Evolutionary conservation across 2,797 vertebrate genomes (phyloP), one percentile per base, ranked within the genome.

Genomic region (Vipera ursinii): DNA sequence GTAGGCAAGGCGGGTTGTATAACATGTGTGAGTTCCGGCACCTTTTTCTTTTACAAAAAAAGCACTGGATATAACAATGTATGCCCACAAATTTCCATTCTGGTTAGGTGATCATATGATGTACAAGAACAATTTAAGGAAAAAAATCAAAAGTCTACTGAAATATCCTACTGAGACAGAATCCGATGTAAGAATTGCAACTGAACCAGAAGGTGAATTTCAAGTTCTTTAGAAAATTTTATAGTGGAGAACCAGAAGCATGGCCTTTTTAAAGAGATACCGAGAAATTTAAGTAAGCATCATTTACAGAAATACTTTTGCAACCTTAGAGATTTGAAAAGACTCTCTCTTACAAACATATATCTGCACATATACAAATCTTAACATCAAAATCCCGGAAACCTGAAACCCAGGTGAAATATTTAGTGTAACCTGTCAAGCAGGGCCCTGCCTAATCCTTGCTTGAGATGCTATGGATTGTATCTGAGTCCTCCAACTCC

Each of bases 401-500:
- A 48, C 38, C 38, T 78, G 8, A 38, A 44, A 78, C 38, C 38
- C 8, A 24, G 73, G 20, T 82, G 73, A 82, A 82, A 82, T 48
- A 48, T 78, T 22, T 44, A 78, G n/a, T 6, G 32, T 69, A 38
- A 44, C 17, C 8, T 78, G 6, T 78, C 32, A 78, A 78, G 17
- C 7, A 78, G 15, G 69, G 17, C 17, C 73, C 38, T 78, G 73
- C 38, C 38, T 48, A 48, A 82, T 48, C 9, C 73, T 82, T 82
- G 20, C 17, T 48, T 82, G 73, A 82, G 73, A 48, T 48, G 38
- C 38, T 24, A 24, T 24, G 20, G 73, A 24, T 82, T 48, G 38
- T 24, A 82, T 92, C 56, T 73, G 44, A 90, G 93, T 57, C 14
- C 51, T 55, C n/a, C 82, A 87, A 88, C 51, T 26, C 78, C 93